Conservation (phyloP, 1,140 invertebrate species). For the Magallana ariakensis region DNA sequence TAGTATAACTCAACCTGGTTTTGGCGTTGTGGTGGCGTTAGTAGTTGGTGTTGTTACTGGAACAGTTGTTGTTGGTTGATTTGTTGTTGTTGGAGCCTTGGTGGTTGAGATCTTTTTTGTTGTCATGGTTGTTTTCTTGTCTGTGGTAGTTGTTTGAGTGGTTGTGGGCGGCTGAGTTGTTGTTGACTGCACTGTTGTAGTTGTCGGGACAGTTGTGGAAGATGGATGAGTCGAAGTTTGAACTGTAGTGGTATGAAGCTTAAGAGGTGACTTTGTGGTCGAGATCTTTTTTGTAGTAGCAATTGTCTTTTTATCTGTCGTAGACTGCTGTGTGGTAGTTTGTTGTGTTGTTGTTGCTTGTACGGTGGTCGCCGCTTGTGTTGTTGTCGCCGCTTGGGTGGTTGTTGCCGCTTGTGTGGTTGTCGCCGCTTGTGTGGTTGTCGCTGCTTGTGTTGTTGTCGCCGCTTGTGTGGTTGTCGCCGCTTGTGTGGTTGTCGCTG, state of each 20-base stretch:
- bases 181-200: background rate
- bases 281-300: background rate
- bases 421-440: background rate
- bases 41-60: background rate
- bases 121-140: slow-evolving; percentile 30
- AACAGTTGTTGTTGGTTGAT: background rate
- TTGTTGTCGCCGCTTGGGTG: background rate
- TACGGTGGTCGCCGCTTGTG: background rate
- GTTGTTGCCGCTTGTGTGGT: background rate
- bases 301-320: slow-evolving; percentile 5
- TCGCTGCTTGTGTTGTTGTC: background rate
- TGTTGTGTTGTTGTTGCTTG: background rate
- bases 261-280: background rate
- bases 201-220: background rate
- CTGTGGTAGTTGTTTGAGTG: background rate
- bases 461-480: background rate
- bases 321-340: background rate
- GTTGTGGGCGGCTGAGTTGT: background rate
- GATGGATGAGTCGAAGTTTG: background rate
- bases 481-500: background rate
- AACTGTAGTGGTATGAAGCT: slow-evolving; percentile 10
- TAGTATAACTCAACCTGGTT: background rate
- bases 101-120: slow-evolving; percentile 7
- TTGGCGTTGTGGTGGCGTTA: background rate
- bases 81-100: slow-evolving; percentile 11